Evolutionary conservation across 1,140 invertebrate species (phyloP), one percentile per base, ranked within the genome.

Genomic region (Callitettix versicolor): DNA sequence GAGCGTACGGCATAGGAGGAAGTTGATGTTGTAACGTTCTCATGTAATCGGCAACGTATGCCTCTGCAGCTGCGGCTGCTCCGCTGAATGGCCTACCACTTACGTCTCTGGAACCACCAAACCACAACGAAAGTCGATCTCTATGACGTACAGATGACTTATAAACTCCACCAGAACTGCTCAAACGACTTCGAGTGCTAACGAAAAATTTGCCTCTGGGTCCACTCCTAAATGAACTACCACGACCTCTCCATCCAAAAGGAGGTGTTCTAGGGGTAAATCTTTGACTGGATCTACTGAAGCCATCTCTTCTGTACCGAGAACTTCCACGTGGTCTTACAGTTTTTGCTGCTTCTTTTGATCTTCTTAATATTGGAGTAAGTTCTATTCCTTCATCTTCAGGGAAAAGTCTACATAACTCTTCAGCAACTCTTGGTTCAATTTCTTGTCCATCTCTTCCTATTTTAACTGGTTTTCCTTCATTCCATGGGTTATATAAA

Each of bases 361-460:
- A 89, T 69, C 91, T 88, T 60, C 85, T 78, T 53, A 95, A 73
- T 59, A 96, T 90, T 36, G 88, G 84, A 24, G 85, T 88, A 73
- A 97, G 81, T 74, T 97, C 92, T 59, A 95, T 87, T 64, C 85
- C 85, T 63, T 94, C 86, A 71, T 98, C 95, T 71, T 91, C 82
- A 3, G 91, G 87, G 72, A 98, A 98, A 38, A 98, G 72, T 61
- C 92, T 81, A 69, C 95, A 98, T 26, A 98, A 74, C 70, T 95
- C 89, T 69, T 94, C 90, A 30, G 90, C 95, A 57, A 96, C 91
- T 66, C 87, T 81, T 12, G 93, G 92, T 67, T 97, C 94, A 58
- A 98, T 92, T 79, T 96, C 93, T 78, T 97, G 95, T 15, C 95
- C 95, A 79, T 98, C 95, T 63, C 95, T 79, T 14, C 94, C 95